phyloP scores from a whole-genome alignment of 2,113 vertebrate species.

The Vicugna pacos region DNA sequence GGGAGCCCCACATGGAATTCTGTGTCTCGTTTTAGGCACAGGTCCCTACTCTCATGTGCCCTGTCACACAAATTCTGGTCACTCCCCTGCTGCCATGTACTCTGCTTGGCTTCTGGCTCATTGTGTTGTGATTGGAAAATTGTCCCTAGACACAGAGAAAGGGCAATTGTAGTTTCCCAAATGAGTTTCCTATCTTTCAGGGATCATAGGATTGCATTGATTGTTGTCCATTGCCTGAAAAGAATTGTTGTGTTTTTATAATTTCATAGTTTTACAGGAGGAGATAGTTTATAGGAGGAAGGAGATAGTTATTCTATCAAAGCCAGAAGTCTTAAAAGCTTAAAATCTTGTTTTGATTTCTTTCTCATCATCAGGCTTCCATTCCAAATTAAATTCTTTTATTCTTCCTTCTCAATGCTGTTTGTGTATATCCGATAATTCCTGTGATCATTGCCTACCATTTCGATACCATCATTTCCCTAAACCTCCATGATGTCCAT shows the following conservation, averaged over 20 bases:
- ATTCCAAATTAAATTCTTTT: background rate
- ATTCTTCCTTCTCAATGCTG: background rate
- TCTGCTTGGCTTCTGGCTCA: background rate
- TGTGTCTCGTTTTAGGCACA: background rate
- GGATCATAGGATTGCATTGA: background rate
- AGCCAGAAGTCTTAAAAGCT: background rate
- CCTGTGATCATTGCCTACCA: background rate
- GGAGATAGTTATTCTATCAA: background rate
- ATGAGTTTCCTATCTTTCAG: background rate
- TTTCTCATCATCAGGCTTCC: background rate
- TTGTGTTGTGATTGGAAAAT: background rate
- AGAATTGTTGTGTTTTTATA: background rate
- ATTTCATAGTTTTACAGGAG: background rate
- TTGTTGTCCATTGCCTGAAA: background rate
- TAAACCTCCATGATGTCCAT: background rate
- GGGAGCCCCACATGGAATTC: background rate
- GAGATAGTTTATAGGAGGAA: background rate
- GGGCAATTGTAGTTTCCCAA: background rate
- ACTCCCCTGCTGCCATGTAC: background rate
- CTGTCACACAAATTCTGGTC: background rate
- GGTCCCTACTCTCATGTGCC: background rate
- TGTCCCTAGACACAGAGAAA: background rate
- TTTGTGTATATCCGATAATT: background rate
- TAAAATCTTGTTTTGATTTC: background rate
- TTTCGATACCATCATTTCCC: background rate